Evolutionary conservation across 2,888 invertebrate species (phyloP).

Genomic region (Nemoura dubitans): DNA sequence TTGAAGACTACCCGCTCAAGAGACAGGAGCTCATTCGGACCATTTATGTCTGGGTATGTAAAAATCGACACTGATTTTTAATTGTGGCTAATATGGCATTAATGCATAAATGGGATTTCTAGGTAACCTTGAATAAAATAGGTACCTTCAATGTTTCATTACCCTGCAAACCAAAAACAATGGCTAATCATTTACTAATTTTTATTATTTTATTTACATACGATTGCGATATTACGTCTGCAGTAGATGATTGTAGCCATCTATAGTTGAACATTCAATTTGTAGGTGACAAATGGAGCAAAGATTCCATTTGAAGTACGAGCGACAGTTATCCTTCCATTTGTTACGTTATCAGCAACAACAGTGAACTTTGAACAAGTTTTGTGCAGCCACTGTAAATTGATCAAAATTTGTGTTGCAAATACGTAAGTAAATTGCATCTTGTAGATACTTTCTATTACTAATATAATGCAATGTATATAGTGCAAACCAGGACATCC

Average conservation of each 20-base stretch:
- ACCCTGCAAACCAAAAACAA: no score
- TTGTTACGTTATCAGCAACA: slow-evolving; percentile 61
- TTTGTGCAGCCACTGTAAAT: slow-evolving; percentile 67
- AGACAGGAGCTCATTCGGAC: slow-evolving; percentile 61
- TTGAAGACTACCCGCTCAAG: slow-evolving; percentile 60
- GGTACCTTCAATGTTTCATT: no score
- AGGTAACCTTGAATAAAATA: no score
- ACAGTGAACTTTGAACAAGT: slow-evolving; percentile 67
- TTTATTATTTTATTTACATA: background rate
- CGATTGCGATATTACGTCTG: no score
- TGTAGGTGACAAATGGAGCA: slow-evolving; percentile 67
- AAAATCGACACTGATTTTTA: background rate
- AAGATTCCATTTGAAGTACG: slow-evolving; percentile 67
- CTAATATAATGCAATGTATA: no score
- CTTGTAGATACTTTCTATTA: no score
- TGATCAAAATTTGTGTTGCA: slow-evolving; percentile 64
- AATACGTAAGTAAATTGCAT: slow-evolving; percentile 58
- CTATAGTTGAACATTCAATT: background rate
- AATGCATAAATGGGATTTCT: no score
- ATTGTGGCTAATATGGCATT: no score
- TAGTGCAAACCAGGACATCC: no score
- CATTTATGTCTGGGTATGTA: slow-evolving; percentile 64
- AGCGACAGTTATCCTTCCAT: slow-evolving; percentile 69
- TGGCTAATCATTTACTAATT: no score
- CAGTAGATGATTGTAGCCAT: no score